Base-by-base conservation (phyloP, 1,140 invertebrate genomes). In the Danaus melanippus region DNA sequence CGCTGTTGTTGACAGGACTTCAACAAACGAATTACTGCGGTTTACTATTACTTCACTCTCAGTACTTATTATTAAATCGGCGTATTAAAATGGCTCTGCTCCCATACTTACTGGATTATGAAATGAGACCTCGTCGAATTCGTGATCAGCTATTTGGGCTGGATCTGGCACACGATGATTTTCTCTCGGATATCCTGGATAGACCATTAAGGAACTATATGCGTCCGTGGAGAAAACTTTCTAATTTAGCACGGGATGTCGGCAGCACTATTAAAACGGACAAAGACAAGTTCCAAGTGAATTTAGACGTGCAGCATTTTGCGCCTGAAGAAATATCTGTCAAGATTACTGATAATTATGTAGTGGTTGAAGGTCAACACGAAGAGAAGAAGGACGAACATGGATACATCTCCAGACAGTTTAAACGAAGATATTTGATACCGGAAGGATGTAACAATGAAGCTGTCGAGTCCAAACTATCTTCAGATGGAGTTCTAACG, bases 301-400 rank as follows among this genome's bases (percentile, higher is more conserved):
- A 90, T 62, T 76, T 95, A 70, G 95, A 97, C 73, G 94, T 97
- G 0, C 91, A 94, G 42, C 94, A 97, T 62, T 97, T 97, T 70
- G 87, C 90, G 42, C 94, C 95, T 0, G 91, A 93, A 47, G 95
- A 97, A 75, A 92, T 97, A 8, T 89, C 90, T 8, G 94, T 97
- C 0, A 95, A 94, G 74, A 93, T 92, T 1, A 88, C 91, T 1
- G 94, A 95, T 52, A 91, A 92, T 32, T 89, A 84, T 10, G 82
- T 94, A 0, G 70, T 93, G 0, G 86, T 94, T 1, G 91, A 93
- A 64, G 93, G 90, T 0, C 93, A 93, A 69, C 93, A 95, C 54
- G 92, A 94, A 65, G 93, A 95, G 63, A 92, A 91, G 49, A 80
- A 90, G 53, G 93, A 95, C 50, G 90, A 93, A 32, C 92, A 94